Evolutionary conservation across 2,113 vertebrate species (phyloP).

Genomic region (Strigops habroptila): DNA sequence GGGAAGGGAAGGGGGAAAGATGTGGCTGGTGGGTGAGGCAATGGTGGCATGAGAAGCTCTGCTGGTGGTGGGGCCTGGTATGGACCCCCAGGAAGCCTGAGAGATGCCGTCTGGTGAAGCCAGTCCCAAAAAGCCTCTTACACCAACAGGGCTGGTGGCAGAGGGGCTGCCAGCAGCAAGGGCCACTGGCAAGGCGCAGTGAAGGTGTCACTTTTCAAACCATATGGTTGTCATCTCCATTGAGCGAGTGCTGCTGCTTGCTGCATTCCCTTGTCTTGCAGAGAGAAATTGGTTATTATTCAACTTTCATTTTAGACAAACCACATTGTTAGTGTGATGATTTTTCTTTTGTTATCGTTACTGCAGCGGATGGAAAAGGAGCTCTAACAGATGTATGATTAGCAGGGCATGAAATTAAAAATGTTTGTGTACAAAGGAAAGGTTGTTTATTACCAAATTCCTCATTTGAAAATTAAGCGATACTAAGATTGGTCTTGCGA

Average conservation of each 20-base stretch:
- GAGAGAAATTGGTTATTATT: constrained; percentile 58
- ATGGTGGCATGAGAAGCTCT: not conserved
- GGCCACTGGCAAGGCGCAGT: fast-evolving
- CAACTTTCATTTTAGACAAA: constrained; percentile 66
- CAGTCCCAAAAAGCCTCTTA: not conserved
- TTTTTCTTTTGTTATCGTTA: constrained; percentile 64
- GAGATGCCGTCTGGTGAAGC: not conserved
- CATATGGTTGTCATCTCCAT: not conserved
- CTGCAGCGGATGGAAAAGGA: constrained; percentile 43
- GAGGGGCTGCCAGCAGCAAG: not conserved
- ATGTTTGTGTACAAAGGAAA: constrained; percentile 68
- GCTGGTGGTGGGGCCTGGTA: not conserved
- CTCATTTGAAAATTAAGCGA: constrained; percentile 63
- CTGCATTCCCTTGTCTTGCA: not conserved
- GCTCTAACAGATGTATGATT: constrained; percentile 77
- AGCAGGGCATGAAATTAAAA: constrained; percentile 80
- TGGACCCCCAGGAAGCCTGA: not conserved
- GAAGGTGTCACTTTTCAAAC: not conserved
- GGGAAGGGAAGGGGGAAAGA: not conserved
- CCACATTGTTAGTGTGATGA: constrained; percentile 46
- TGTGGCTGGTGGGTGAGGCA: not conserved
- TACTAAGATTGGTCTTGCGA: constrained; percentile 9
- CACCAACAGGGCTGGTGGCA: fast-evolving
- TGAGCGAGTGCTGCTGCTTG: not conserved
- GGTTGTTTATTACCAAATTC: constrained; percentile 69